Base-by-base conservation (phyloP, 30 jellyfish, hydroid and myxozoan species). In the Haliclystus octoradiatus region DNA sequence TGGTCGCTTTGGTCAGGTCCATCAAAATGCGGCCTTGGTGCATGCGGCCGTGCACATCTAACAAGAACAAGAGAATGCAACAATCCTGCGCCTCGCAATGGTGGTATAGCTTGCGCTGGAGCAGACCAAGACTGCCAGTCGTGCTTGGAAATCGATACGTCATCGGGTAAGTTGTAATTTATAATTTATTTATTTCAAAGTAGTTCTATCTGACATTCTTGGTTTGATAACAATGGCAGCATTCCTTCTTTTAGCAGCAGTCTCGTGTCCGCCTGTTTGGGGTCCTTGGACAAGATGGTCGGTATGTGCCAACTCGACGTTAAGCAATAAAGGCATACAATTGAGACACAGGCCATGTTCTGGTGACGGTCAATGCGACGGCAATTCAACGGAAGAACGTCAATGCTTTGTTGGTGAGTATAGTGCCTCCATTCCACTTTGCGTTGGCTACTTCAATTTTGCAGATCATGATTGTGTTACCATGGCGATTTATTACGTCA, bases 31-130 rank as follows among this genome's bases (percentile, higher is more conserved):
- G 93, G 73, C 65, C 80, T 68, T 29, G 93, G 73, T 33, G 66
- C 85, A 28, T 80, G 93, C 60, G 93, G 93, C 5, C 66, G 81
- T 2, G 85, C 78, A 12, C 72, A 71, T 50, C 80, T 61, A 46
- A 80, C 82, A 27, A 80, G 93, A 40, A 70, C 40, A 34, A 61
- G 85, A 27, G 2, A 66, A 2, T 80, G 93, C 52, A 52, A 25
- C 50, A 65, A 72, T 24, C 93, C 93, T 15, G 7, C 26, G 12
- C 81, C 85, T 14, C 65, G 33, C n/a, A 71, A 72, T 63, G 93
- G 93, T 2, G 93, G 93, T 24, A 33, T 72, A 40, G 84, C 85
- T 34, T 80, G 93, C 85, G 35, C 53, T 29, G 93, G 93, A 28
- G 34, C 52, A 25, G 4, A 32, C 14, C 31, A 69, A 5, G 85